Base-by-base conservation (phyloP, 2,113 vertebrate species). In the Campylomormyrus tamandua region DNA sequence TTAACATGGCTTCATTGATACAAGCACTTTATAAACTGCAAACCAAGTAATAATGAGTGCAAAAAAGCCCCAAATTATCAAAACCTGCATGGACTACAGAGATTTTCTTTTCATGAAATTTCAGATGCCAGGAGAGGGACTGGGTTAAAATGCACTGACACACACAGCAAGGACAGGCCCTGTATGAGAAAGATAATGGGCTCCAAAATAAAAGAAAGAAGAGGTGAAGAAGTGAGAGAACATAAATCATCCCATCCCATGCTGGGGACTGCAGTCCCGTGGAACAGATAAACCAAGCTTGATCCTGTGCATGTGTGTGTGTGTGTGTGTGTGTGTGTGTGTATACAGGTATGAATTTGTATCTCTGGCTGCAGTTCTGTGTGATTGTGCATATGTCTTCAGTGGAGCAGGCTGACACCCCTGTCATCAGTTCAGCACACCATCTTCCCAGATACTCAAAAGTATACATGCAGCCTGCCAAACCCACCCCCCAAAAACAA, bases 141-240 rank as follows among this genome's bases (percentile, higher is more conserved):
- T 52, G 74, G 52, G 70, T 90, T 70, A 46, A 56, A 58, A 50
- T 77, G 89, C 15, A 58, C 66, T 45, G 42, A 80, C 46, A 80
- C 84, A 87, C 27, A 17, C 39, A 21, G 74, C 19, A 11, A 49
- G 86, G 35, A 10, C 49, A 70, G 53, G 39, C 24, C 24, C 50
- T 83, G 17, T 35, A 56, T 48, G 39, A 19, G 31, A 70, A 58
- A 83, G 50, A 89, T 89, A 89, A 91, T 89, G 74, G 90, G 58
- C 35, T 83, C 90, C 42, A 87, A 89, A 87, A 87, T 87, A 90
- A 90, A 48, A 89, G 48, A 49, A 17, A 88, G 46, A 48, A 58
- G 39, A 31, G 58, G 35, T 77, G 31, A 31, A 21, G 24, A 77
- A 77, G 4, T 77, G 39, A 19, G 27, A 80, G 66, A 35, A 35